Base-by-base conservation (phyloP, 2,113 vertebrate genomes). In the Anser cygnoides region DNA sequence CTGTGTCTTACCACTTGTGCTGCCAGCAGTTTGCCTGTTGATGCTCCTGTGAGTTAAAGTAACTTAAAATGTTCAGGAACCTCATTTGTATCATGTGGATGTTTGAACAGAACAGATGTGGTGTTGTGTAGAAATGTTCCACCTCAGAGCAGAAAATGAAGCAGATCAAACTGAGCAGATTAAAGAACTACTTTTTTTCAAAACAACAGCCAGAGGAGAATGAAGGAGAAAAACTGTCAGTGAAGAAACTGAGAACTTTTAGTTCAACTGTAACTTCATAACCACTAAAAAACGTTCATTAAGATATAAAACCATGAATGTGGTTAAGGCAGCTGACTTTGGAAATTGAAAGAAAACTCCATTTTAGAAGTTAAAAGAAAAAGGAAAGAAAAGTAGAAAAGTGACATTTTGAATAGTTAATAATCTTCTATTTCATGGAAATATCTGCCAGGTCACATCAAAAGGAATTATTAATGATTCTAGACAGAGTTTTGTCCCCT, bases 161-260 rank as follows among this genome's bases (percentile, higher is more conserved):
- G 54, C 7, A 87, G 54, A 78, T 58, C 58, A 83, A 66, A 50
- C 8, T 6, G 14, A 65, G 37, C 22, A 23, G 73, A 86, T 83
- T 90, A 33, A 93, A 81, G 37, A 76, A 19, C 29, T 82, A 29
- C 52, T 80, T 74, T 73, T 90, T 83, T 33, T 49, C 46, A 89
- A 80, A 93, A 71, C 9, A 78, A n/a, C 39, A 68, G 37, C 71
- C 55, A 86, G 41, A 74, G 77, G n/a, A 96, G 8, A 84, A 84
- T 39, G 6, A 62, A 77, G 49, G 82, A 61, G 33, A 76, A 95
- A 91, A 92, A 23, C 4, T 1, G 2, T 37, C 67, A 50, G 6
- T 83, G 87, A 95, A 77, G 83, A 90, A 90, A 90, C 76, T 33
- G 81, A 92, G 82, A 92, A 52, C n/a, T 39, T 88, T 87, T 88